A percentile compares a stretch with the other conserved stretches of the same genome.
Conservation (phyloP, 2,797 vertebrate species). For the Danio choprae region DNA sequence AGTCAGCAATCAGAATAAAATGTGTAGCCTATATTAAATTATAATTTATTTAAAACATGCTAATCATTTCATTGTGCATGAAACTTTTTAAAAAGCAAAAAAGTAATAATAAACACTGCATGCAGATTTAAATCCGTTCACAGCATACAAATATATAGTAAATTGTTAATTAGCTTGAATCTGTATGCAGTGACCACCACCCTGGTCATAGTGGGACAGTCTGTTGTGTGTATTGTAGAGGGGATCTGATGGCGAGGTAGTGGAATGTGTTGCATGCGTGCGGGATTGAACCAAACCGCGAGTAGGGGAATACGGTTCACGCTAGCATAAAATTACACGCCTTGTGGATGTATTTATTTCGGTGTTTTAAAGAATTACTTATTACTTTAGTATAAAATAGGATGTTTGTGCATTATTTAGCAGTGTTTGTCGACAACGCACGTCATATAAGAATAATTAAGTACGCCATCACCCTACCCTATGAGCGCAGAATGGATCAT, state of each 20-base stretch:
- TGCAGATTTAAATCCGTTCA: neutral
- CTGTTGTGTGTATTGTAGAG: constrained; percentile 49
- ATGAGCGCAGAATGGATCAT: constrained; percentile 69
- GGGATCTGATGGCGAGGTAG: constrained; percentile 65
- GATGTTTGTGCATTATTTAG: rapidly evolving
- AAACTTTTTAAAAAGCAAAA: neutral
- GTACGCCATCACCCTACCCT: constrained; percentile 60
- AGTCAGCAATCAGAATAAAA: neutral
- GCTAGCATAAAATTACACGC: too few relatives aligned
- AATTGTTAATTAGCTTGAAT: neutral
- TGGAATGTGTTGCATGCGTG: constrained; percentile 70
- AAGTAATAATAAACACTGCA: neutral
- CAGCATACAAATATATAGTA: neutral
- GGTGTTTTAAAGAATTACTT: neutral
- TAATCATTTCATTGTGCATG: neutral
- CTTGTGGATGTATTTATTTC: neutral
- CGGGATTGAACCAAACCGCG: constrained; percentile 51
- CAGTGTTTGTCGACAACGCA: neutral
- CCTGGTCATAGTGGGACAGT: constrained; percentile 36
- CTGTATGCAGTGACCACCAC: neutral
- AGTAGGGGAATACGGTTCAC: constrained; percentile 9
- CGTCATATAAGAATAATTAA: neutral
- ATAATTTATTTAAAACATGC: neutral
- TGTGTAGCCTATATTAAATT: neutral
- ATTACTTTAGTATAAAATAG: rapidly evolving